Base-by-base conservation (phyloP, 2,888 invertebrate genomes). In the Bellardia pandia region DNA sequence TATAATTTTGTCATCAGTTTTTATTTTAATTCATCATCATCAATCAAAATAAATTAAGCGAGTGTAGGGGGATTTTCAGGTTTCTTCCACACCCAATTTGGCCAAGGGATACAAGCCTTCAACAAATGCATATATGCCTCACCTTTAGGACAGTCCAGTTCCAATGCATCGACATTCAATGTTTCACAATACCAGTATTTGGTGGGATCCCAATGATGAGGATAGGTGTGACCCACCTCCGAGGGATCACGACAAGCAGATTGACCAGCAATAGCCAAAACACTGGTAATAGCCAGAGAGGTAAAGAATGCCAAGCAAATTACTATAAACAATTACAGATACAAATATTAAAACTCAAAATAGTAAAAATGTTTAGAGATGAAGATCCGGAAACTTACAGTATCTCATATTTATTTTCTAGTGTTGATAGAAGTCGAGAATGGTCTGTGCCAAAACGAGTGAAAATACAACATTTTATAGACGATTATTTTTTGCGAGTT, bases 81-180 rank as follows among this genome's bases (percentile, higher is more conserved):
- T 82, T 90, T 90, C 88, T 91, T 92, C 93, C 93, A 93, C 79
- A 92, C 89, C 89, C 92, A 93, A 82, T 90, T 91, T 53, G 90
- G 90, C 93, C 93, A 93, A 11, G 92, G 92, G 30, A 93, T 91
- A 88, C 93, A 93, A 79, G 91, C 93, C 87, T 90, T 91, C 40
- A 92, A 86, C 64, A 90, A 85, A 75, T 93, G 92, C 91, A 92
- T 91, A 48, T 92, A 93, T 9, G 92, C 93, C 23, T 90, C 86
- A 16, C 91, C 92, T 1, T 88, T 56, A 69, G 91, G 91, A 62
- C 93, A 93, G 48, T 90, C 90, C 23, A 90, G 68, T 71, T 91
- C 90, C 14, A 89, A 86, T 78, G 92, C 93, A 13, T 90, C 83
- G 2, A 60, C 86, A 51, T 88, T 90, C 5, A 91, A 74, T 5